Evolutionary conservation across 2,113 vertebrate species (phyloP), one percentile per base, ranked within the genome.

Genomic region (Elephantulus edwardii): DNA sequence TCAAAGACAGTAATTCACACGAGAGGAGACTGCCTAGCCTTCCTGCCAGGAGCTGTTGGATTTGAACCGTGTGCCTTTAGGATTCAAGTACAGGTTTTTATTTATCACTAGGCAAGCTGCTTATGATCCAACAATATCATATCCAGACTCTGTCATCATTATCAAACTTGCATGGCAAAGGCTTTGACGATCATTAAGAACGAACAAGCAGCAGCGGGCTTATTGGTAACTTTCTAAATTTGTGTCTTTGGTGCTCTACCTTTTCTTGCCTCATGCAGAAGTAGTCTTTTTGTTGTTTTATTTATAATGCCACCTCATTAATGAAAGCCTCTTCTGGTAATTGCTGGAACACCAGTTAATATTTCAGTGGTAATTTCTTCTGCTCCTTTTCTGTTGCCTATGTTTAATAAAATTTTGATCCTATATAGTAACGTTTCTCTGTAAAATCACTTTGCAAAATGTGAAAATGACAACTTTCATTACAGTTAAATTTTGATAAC

Each of bases 321-420:
- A 68, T 9, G 30, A 7, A 19, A n/a, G 20, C n/a, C n/a, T 20
- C n/a, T 62, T n/a, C n/a, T 30, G 58, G 58, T 30, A n/a, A 35
- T 66, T 66, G 16, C 33, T 66, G 62, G 33, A 17, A n/a, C 35
- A 22, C 16, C 13, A 3, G 9, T 38, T 35, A 8, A 0, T 8
- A 6, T 60, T 86, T 38, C 26, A 35, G 44, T 16, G 26, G 62
- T 10, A 40, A 8, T 2, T 72, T 19, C 5, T 77, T 14, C 33
- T 16, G 46, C 30, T 50, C 42, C 26, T 30, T 38, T 14, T 40
- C 72, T 33, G 17, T 20, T 44, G 46, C n/a, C 4, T 5, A 3
- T 42, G 28, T 30, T 54, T 75, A 54, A 76, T 76, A 33, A 71
- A 88, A 68, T 50, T 54, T 72, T n/a, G 52, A 71, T 90, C 8